These are phyloP conservation scores for Polyploca ridens DNA, from an alignment of 2,888 invertebrate species.

Conservation along the genomic window DNA sequence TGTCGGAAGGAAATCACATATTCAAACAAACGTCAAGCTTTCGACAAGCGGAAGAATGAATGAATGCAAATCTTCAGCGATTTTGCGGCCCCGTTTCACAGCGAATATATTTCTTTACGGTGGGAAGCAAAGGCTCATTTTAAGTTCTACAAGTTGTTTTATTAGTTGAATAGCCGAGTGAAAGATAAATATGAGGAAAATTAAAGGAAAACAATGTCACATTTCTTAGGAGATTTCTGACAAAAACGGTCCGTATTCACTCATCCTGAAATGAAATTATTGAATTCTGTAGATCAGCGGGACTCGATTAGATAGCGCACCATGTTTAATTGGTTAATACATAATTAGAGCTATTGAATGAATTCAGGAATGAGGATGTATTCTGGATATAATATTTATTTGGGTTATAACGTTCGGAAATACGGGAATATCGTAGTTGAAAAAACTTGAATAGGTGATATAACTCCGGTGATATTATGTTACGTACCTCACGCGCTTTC, in stretches of 20 bases:
- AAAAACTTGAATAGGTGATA: conserved; percentile 1
- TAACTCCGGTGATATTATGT: not conserved
- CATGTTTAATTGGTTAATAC: no score
- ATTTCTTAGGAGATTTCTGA: not conserved
- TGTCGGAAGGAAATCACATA: conserved; percentile 62
- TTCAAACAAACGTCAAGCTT: conserved; percentile 68
- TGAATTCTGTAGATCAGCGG: not conserved
- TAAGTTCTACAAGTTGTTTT: conserved; percentile 11
- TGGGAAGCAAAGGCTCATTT: conserved; percentile 1
- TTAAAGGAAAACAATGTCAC: not conserved
- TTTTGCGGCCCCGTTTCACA: conserved; percentile 48
- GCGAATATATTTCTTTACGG: conserved; percentile 35
- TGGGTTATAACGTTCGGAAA: not conserved
- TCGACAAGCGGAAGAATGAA: conserved; percentile 54
- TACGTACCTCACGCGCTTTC: conserved; percentile 18
- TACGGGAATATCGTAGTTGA: not conserved
- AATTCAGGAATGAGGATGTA: not conserved
- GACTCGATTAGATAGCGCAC: no score
- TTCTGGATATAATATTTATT: not conserved
- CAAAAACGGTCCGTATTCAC: not conserved
- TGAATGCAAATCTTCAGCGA: conserved; percentile 60
- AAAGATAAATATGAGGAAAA: not conserved
- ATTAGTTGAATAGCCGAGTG: conserved; percentile 8
- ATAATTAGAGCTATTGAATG: no score
- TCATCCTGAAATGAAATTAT: not conserved